Percentiles rank a stretch among this genome's conserved stretches.
Conservation (phyloP, 2,113 vertebrate genomes). For the Xenopus borealis region DNA sequence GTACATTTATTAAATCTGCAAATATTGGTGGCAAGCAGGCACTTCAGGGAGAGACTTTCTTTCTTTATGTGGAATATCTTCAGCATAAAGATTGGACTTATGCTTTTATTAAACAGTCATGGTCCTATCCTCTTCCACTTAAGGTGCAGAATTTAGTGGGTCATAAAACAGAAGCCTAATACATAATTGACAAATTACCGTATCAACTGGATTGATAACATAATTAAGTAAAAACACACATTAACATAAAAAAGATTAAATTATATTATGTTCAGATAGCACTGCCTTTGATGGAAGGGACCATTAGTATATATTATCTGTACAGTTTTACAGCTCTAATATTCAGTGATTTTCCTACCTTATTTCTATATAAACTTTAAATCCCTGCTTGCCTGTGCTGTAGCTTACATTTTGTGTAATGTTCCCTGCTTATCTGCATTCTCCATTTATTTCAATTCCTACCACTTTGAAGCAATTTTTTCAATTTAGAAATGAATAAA, state of each 20-base stretch:
- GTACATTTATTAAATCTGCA: too few species aligned
- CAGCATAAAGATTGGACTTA: neutral
- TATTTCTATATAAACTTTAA: neutral
- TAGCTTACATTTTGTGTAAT: neutral
- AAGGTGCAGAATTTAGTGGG: neutral
- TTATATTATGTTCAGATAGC: slow-evolving; percentile 3
- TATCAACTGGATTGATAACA: neutral
- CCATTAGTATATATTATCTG: slow-evolving; percentile 9
- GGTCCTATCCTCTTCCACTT: neutral
- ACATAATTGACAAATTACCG: neutral
- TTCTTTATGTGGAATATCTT: neutral
- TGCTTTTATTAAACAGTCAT: neutral
- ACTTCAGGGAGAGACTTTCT: too few species aligned
- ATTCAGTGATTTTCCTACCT: neutral
- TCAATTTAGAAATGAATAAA: neutral
- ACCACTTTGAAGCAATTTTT: neutral
- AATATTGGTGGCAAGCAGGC: too few species aligned
- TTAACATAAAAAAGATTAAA: slow-evolving; percentile 6
- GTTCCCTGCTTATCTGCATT: too few species aligned
- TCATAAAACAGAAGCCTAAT: slow-evolving; percentile 1
- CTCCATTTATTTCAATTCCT: neutral
- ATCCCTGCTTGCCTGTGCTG: neutral
- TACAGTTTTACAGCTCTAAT: neutral
- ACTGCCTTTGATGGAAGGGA: neutral
- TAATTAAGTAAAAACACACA: slow-evolving; percentile 7